Base-by-base conservation (phyloP, 2,888 invertebrate genomes). In the Cryptocephalus primarius region DNA sequence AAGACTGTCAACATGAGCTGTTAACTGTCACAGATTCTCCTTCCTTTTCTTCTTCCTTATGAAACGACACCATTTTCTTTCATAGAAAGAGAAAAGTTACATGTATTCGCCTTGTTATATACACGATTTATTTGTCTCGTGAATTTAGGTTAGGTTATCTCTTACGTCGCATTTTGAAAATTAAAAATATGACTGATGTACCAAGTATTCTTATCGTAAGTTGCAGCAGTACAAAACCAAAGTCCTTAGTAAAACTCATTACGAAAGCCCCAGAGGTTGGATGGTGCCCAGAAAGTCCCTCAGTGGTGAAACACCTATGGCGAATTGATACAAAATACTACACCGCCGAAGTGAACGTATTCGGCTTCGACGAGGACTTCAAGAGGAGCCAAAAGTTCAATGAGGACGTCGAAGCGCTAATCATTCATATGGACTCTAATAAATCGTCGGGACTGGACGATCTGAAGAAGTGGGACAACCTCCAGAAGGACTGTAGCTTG, bases 321-420 rank as follows among this genome's bases (percentile, higher is more conserved):
- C 71, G 73, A 50, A 76, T 85, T 49, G 76, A 80, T 53, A 85
- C 82, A 36, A 86, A 85, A 65, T 86, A 86, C 68, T 86, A 85
- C 60, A 75, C 75, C 40, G 76, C 82, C 9, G 72, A 78, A 60
- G 73, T 83, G 33, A 67, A 75, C 52, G 58, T 85, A 13, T 76
- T 79, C 57, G 68, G 75, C 1, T 66, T 78, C 43, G 72, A 57
- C 60, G 67, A 56, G 67, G 47, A 75, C 50, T 72, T 71, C 32
- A 64, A 73, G 44, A 69, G 76, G 14, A 67, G 69, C 48, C 65
- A 75, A 53, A 65, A 70, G 38, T 68, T 75, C 55, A 67, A 71
- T 9, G 63, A 72, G 39, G 63, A 65, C 45, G 74, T 82, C 6
- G 77, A 83, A 63, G 83, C 82, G 13, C 60, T 83, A 40, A 71